Evolutionary conservation across 1,140 invertebrate species (phyloP), one percentile per base, ranked within the genome.

Genomic region (Drosophila parabipectinata): DNA sequence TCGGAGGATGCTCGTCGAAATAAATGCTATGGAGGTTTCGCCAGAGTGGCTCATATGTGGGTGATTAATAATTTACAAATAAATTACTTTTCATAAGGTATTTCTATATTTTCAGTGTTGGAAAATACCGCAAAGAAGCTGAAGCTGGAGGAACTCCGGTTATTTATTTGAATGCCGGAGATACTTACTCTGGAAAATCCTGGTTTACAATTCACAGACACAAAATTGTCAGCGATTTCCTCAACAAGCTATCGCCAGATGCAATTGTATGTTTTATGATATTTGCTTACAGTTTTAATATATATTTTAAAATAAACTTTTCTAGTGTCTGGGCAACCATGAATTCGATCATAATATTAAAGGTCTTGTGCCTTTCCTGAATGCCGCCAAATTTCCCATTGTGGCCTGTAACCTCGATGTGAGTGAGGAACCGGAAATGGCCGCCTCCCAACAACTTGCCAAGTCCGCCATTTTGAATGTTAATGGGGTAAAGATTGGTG

Each of bases 241-340:
- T 98, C 14, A 97, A 97, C 74, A 92, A 94, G 18, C 92, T 98
- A 0, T 83, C 93, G 28, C 96, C 97, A 1, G 96, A 98, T 87
- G 97, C 95, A 4, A 95, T 97, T 93, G 97, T 98, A 93, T 95
- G 94, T 94, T 37, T 8, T 4, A 12, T 18, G 1, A 6, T 44
- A 18, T 18, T 9, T 15, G 0, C 5, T 44, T 32, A n/a, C 15
- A 7, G 14, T 21, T 26, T 44, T 44, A 12, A 12, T 21, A 14
- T 12, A 28, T 14, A 28, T 12, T 37, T 24, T 30, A 24, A 32
- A 21, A 3, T 21, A 15, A 44, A 15, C 2, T 9, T 91, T 93
- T 93, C 56, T 92, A 98, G 97, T 95, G 95, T n/a, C 92, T 99
- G 54, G 98, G 98, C 18, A 99, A 99, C 87, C 98, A 99, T 82